These are phyloP conservation scores for Drosophila mimetica DNA, from an alignment of 2,888 invertebrate genomes.

Conservation along the genomic window DNA sequence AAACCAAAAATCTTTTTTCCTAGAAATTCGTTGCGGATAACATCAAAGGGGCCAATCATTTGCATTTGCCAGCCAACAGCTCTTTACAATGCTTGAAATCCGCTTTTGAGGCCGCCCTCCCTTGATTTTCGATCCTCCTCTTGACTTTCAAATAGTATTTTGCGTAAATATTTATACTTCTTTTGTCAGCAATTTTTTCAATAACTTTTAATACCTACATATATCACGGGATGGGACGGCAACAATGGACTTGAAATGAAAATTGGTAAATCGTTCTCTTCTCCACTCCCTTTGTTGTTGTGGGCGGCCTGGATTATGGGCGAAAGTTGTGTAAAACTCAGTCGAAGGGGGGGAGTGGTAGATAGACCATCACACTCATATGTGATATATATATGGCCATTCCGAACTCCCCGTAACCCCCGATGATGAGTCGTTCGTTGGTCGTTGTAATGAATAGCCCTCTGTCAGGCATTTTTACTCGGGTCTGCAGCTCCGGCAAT, in stretches of 20 bases:
- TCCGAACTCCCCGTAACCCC: slow-evolving; percentile 15
- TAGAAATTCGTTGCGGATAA: slow-evolving; percentile 37
- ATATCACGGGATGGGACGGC: slow-evolving; percentile 57
- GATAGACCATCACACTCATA: slow-evolving; percentile 30
- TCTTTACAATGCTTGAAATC: slow-evolving; percentile 42
- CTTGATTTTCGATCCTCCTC: slow-evolving; percentile 26
- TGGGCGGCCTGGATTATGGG: slow-evolving; percentile 54
- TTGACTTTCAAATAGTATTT: slow-evolving; percentile 72
- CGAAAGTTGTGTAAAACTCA: slow-evolving; percentile 68
- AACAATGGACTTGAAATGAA: slow-evolving; percentile 69
- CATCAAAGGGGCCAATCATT: slow-evolving; percentile 73
- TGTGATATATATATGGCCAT: slow-evolving; percentile 32
- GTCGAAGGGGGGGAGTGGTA: neutral
- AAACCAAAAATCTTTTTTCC: slow-evolving; percentile 19
- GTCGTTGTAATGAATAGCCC: slow-evolving; percentile 80
- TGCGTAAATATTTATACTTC: slow-evolving; percentile 81
- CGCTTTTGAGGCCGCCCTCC: slow-evolving; percentile 19
- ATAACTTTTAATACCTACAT: slow-evolving; percentile 76
- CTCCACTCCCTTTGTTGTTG: slow-evolving; percentile 22
- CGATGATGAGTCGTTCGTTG: slow-evolving; percentile 28
- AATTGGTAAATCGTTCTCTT: slow-evolving; percentile 57
- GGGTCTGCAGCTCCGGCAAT: slow-evolving; percentile 57
- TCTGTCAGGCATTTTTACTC: slow-evolving; percentile 51
- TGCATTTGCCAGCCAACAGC: slow-evolving; percentile 56
- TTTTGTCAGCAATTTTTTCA: slow-evolving; percentile 83